Percentiles rank a stretch among this genome's conserved stretches.
Evolutionary conservation across 2,797 vertebrate species (phyloP).

Genomic region (Alauda arvensis): DNA sequence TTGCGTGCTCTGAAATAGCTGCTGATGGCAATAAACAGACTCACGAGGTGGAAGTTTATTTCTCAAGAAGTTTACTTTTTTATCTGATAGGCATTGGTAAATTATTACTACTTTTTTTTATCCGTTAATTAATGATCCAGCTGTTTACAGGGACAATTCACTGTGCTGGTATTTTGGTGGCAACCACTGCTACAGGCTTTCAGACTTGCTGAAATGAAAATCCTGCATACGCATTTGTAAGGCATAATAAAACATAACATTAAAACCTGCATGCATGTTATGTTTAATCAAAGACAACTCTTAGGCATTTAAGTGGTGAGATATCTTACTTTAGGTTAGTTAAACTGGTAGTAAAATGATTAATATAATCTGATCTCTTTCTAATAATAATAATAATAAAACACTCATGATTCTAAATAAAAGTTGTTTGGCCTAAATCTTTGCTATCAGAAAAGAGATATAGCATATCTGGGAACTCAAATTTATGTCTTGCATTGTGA

Average conservation of each 20-base stretch:
- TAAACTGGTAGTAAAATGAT: constrained; percentile 60
- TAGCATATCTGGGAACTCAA: constrained; percentile 59
- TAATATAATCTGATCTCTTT: constrained; percentile 66
- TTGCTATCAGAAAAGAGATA: constrained; percentile 66
- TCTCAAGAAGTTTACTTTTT: constrained; percentile 55
- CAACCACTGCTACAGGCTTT: constrained; percentile 66
- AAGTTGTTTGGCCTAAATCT: constrained; percentile 68
- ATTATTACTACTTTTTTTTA: background rate
- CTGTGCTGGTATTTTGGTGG: constrained; percentile 69
- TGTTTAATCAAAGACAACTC: constrained; percentile 64
- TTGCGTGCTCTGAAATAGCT: background rate
- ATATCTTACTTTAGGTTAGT: constrained; percentile 66
- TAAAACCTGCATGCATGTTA: constrained; percentile 66
- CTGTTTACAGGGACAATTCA: constrained; percentile 70
- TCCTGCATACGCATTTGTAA: constrained; percentile 58
- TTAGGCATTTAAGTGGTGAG: constrained; percentile 67
- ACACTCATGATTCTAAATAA: constrained; percentile 60
- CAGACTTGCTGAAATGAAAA: constrained; percentile 64
- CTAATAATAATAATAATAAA: constrained; percentile 62
- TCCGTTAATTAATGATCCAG: constrained; percentile 62
- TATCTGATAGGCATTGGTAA: constrained; percentile 26
- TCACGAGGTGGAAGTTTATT: constrained; percentile 41
- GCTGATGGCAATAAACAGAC: constrained; percentile 28
- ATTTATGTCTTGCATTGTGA: constrained; percentile 67
- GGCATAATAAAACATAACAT: constrained; percentile 65